Base-by-base conservation (phyloP, 1,140 invertebrate species). In the Stegodyphus dumicola region DNA sequence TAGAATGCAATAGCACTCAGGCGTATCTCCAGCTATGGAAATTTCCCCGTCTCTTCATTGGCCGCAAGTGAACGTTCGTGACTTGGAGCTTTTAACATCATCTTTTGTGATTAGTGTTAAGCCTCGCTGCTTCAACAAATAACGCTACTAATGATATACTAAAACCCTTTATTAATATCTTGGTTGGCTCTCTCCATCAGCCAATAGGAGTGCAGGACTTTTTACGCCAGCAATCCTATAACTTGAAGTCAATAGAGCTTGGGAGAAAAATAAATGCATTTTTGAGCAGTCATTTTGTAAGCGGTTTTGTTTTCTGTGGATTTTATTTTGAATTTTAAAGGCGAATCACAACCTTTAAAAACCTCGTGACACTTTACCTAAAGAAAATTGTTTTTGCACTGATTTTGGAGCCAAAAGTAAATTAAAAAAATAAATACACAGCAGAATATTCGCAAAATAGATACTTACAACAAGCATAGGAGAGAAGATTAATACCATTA, bases 161-260 rank as follows among this genome's bases (percentile, higher is more conserved):
- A 85, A 85, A 85, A 85, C 81, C 81, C 81, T 85, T 85, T 85
- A 85, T 85, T 85, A 85, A 85, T 85, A 85, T 76, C 49, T 76
- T 76, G 81, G 81, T 85, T 85, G 81, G 81, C 53, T 70, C 60
- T 33, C 64, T 18, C 9, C 7, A 6, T n/a, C 81, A 69, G 33
- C 81, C 81, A 85, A 85, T 85, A 5, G 18, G 33, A 69, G 11
- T 18, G n/a, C 48, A 54, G 17, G 49, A 33, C 7, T 5, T 52
- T 52, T 83, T 75, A 11, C 52, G 15, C 71, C 51, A 54, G 49
- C 48, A 52, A 9, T 69, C 54, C 33, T 65, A 78, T 69, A 69
- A 70, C 66, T 67, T 54, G 13, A 33, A 69, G 33, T 52, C 77
- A 78, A 78, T 54, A 51, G 9, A 78, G 52, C 66, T 53, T 51